phyloP scores from a whole-genome alignment of 2,797 vertebrate species.

The Cossypha heuglini region DNA sequence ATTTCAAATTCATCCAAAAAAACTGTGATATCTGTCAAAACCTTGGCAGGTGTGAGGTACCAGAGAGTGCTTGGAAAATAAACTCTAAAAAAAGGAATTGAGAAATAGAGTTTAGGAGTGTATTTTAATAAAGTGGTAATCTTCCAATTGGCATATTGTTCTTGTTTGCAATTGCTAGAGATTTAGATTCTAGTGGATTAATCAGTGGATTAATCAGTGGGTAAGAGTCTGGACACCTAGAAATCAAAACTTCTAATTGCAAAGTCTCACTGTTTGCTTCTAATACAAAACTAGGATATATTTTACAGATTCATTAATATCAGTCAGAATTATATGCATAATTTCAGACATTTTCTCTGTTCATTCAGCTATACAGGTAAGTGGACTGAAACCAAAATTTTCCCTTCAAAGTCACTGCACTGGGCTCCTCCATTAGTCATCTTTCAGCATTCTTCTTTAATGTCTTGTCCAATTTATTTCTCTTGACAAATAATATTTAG shows the following conservation, averaged over 20 bases:
- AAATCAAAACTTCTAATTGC: not conserved
- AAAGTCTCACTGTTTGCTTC: not conserved
- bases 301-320: not conserved
- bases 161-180: not conserved
- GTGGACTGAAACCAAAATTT: not conserved
- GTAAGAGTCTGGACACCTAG: not conserved
- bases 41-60: not conserved
- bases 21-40: not conserved
- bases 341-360: not conserved
- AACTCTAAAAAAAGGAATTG: not conserved
- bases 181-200: not conserved
- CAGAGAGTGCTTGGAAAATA: not conserved
- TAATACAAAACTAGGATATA: not conserved
- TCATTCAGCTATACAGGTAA: not conserved
- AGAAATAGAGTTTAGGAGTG: not conserved
- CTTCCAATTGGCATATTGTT: not conserved
- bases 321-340: not conserved
- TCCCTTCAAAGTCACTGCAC: not conserved
- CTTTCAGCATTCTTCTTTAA: not conserved
- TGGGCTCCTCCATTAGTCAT: not conserved
- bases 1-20: not conserved
- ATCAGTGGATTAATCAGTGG: not conserved
- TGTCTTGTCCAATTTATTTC: not conserved
- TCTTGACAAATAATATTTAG: not conserved
- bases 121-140: not conserved